These are phyloP conservation scores for Apamea crenata DNA, from an alignment of 2,888 invertebrate genomes.

Conservation along the genomic window DNA sequence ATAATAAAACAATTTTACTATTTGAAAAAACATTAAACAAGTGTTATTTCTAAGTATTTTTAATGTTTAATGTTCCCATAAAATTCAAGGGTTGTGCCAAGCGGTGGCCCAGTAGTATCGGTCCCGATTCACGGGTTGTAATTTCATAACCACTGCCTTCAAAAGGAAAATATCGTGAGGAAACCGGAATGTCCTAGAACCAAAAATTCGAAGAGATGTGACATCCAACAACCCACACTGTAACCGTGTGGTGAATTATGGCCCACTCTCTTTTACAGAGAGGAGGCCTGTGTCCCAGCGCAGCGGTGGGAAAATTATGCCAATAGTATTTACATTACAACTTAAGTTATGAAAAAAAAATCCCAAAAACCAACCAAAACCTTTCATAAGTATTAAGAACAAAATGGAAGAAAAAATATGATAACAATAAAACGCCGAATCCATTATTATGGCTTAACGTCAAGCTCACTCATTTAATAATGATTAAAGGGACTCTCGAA, in stretches of 20 bases:
- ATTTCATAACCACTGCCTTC: not conserved
- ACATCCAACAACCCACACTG: not conserved
- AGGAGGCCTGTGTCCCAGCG: no score
- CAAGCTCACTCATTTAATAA: constrained; percentile 18
- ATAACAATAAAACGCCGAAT: constrained; percentile 10
- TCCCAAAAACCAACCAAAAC: not conserved
- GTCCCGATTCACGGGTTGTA: no score
- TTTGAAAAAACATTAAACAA: not conserved
- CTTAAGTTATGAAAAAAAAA: not conserved
- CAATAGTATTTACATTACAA: not conserved
- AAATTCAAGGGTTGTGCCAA: no score
- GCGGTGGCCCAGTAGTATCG: no score
- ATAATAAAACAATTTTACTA: not conserved
- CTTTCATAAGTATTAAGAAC: not conserved
- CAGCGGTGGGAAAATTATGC: not conserved
- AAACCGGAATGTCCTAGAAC: not conserved
- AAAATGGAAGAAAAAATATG: not conserved
- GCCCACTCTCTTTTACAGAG: no score
- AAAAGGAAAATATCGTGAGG: not conserved
- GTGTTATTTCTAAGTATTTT: not conserved
- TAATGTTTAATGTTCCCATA: no score
- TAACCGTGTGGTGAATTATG: no score
- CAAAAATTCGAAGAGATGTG: not conserved
- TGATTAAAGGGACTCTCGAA: constrained; percentile 29
- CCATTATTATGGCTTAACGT: constrained; percentile 18